These are phyloP conservation scores for Hipposideros armiger DNA, from an alignment of 2,113 vertebrate genomes.

Conservation along the genomic window DNA sequence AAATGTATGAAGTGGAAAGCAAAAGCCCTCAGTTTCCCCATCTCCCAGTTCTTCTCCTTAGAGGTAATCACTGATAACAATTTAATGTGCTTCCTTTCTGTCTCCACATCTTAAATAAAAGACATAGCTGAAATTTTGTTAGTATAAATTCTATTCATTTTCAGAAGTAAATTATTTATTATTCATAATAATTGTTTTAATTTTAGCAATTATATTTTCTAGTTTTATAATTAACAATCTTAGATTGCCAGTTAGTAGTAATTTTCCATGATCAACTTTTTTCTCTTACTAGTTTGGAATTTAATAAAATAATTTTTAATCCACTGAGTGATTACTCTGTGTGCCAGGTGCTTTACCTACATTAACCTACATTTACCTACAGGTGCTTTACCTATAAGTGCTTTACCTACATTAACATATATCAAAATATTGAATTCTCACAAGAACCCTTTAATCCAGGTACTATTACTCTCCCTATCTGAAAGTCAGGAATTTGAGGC, in stretches of 20 bases:
- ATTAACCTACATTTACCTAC: background rate
- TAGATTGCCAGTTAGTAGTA: background rate
- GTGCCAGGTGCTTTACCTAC: background rate
- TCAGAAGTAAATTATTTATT: background rate
- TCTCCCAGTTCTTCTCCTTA: background rate
- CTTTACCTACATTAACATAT: background rate
- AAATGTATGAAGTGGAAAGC: background rate
- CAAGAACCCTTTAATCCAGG: background rate
- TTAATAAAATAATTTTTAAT: constrained; percentile 11
- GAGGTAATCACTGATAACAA: background rate
- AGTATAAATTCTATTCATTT: background rate
- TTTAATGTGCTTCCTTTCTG: background rate
- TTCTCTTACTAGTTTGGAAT: background rate
- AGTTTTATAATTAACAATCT: background rate
- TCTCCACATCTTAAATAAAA: background rate
- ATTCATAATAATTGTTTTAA: background rate
- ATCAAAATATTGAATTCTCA: background rate
- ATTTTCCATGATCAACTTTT: background rate
- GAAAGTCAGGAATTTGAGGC: background rate
- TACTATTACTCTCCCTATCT: background rate
- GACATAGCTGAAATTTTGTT: background rate
- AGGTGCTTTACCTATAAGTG: background rate
- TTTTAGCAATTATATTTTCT: constrained; percentile 3
- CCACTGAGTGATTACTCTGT: background rate
- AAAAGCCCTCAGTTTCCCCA: background rate